Base-by-base conservation (phyloP, 2,888 invertebrate genomes). In the Catocala nupta region DNA sequence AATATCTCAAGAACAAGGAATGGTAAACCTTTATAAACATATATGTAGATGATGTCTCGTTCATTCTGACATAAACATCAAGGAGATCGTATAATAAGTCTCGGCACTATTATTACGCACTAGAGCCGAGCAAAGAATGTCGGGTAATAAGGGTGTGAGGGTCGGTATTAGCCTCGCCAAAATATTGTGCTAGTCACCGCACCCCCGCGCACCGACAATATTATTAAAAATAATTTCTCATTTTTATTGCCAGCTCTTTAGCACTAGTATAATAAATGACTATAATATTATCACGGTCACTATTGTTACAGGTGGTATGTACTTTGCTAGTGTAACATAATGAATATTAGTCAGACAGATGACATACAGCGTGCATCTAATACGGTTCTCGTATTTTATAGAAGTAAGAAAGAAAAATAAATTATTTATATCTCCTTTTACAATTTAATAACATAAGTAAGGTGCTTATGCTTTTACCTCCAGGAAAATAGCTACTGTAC, bases 181-280 rank as follows among this genome's bases (percentile, higher is more conserved):
- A 90, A 91, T 91, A 90, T 91, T 88, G 89, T 87, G 87, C 80
- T 70, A 70, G 82, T 87, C 89, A 90, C 89, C 83, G 79, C 73
- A 78, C 79, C 81, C 77, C 82, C 78, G 60, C 71, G 52, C 63
- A 68, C 74, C 75, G 76, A 78, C 86, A 85, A 85, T 90, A 88
- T 92, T 93, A 93, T 93, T 94, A 94, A 94, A 94, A 93, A 94
- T 94, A 93, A 94, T 94, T 93, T 92, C 93, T 94, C 93, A 93
- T 92, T 93, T 94, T 93, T 93, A 93, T 93, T 92, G 84, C 90
- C 82, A 57, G 69, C 85, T 81, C 85, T 84, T 82, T 81, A 81
- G 82, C 84, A 87, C 84, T 83, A 81, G 71, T 63, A 78, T 87
- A 86, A 90, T 90, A 89, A 89, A 90, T 90, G 88, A 88, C 82